These are phyloP conservation scores for Calvadosia cruxmelitensis DNA, from an alignment of 30 jellyfish, hydroid and myxozoan species.

Conservation along the genomic window DNA sequence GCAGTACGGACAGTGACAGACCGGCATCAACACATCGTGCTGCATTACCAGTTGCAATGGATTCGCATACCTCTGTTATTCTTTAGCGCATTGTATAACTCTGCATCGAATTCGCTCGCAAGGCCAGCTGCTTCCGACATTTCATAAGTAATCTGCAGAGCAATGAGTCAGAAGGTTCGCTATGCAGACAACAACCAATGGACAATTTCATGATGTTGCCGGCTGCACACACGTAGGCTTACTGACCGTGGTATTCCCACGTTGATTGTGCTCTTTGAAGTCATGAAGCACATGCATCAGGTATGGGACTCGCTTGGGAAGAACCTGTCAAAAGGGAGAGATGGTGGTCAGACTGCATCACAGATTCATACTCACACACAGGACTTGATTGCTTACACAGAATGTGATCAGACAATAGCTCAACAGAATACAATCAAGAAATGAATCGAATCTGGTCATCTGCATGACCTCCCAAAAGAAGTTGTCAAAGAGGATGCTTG, in stretches of 20 bases:
- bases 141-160: slow-evolving; percentile 68
- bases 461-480: no score
- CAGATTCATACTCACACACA: background rate
- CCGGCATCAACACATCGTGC: no score
- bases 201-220: background rate
- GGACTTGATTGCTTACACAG: background rate
- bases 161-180: background rate
- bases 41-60: no score
- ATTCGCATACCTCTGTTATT: slow-evolving; percentile 60
- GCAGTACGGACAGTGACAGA: no score
- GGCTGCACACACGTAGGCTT: no score
- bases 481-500: no score
- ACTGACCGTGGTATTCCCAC: slow-evolving; percentile 80
- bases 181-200: background rate
- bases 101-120: slow-evolving; percentile 81
- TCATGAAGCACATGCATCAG: slow-evolving; percentile 70
- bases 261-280: slow-evolving; percentile 65
- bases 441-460: no score
- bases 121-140: slow-evolving; percentile 94
- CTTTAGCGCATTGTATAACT: slow-evolving; percentile 59
- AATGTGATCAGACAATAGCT: background rate
- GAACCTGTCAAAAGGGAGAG: slow-evolving; percentile 31
- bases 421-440: no score
- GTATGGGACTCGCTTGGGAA: slow-evolving; percentile 77
- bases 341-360: background rate